phyloP scores from a whole-genome alignment of 2,797 vertebrate genomes.

The Phrynocephalus guinanensis region DNA sequence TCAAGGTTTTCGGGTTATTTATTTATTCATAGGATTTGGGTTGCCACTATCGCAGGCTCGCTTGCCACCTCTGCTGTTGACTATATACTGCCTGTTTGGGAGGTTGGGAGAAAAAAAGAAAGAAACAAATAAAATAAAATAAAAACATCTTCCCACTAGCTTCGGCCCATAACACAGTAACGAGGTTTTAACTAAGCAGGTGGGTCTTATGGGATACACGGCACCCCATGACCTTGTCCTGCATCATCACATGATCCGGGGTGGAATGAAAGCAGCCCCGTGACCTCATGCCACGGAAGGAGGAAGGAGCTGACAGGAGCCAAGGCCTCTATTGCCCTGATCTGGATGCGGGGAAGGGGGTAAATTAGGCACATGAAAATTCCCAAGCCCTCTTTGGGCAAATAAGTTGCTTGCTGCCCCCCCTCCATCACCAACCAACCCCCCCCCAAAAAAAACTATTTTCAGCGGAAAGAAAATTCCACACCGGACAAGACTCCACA shows the following conservation, averaged over 20 bases:
- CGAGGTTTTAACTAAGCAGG: not conserved
- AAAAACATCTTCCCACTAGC: not conserved
- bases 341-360: no score
- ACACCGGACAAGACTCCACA: not conserved
- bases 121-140: not conserved
- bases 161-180: not conserved
- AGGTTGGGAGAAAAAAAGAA: no score
- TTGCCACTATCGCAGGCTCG: no score
- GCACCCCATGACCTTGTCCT: not conserved
- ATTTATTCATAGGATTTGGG: no score
- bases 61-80: not conserved
- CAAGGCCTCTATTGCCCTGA: no score
- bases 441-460: not conserved
- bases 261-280: not conserved
- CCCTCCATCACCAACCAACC: no score
- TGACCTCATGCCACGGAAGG: not conserved
- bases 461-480: not conserved
- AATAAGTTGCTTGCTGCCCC: no score
- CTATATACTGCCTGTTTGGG: not conserved
- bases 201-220: not conserved
- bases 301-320: not conserved
- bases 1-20: not conserved
- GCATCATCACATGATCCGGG: not conserved
- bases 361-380: not conserved
- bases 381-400: no score